Evolutionary conservation across 2,888 invertebrate genomes (phyloP), one percentile per base, ranked within the genome.

Genomic region (Tyria jacobaeae): DNA sequence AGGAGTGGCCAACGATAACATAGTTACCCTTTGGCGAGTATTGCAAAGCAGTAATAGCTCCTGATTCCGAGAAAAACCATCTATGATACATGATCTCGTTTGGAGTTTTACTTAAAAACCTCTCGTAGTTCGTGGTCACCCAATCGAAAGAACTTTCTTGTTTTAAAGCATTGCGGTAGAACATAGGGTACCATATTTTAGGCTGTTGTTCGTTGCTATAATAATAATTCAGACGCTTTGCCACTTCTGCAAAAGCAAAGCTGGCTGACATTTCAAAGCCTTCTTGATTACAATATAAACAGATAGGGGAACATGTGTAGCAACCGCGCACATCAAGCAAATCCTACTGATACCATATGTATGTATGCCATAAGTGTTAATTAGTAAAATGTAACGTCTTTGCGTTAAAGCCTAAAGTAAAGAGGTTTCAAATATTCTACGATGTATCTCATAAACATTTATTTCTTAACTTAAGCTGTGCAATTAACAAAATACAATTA

Each of bases 1-100:
- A 88, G 31, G 94, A 91, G 81, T 93, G 94, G 12, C 90, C 89
- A 31, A 89, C 87, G 51, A 92, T 87, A 76, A 95, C 80, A 67
- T 89, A 75, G 53, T 84, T 79, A 24, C 94, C 94, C 66, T 88
- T 84, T 9, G 88, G 87, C 31, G 93, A 89, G 77, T 88, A 95
- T 67, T 87, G 86, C 60, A 93, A 73, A 34, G 90, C 82, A 41
- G 87, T 87, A 63, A 91, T 87, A 59, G 80, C 83, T 1, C 92
- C 91, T 66, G 84, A 76, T 75, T 89, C 90, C 1, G 86, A 82
- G 57, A 78, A 80, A 68, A 75, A 87, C 90, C 90, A 90, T 72
- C 90, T 83, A 64, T 87, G 73, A 75, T 82, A 87, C 55, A 82
- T 55, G 51, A 88, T 73, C 71, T 83, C 73, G 64, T 91, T 91